These are phyloP conservation scores for Alloscopus bannaensis DNA, from an alignment of 2,888 invertebrate genomes.

Conservation along the genomic window DNA sequence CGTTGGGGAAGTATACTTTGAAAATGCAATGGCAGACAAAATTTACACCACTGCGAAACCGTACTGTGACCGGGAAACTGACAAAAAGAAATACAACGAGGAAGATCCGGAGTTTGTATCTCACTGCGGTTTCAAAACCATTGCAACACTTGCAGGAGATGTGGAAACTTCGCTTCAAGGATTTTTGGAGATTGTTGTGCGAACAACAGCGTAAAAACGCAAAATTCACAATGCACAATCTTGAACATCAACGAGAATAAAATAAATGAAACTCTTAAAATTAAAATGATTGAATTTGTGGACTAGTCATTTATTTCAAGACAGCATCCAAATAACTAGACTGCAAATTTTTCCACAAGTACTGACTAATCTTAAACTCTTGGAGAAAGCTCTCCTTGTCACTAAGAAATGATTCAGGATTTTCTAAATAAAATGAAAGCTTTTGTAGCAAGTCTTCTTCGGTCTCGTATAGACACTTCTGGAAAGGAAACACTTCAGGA, in stretches of 20 bases:
- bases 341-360: conserved; percentile 60
- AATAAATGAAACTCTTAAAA: no score
- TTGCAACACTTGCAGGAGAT: conserved; percentile 35
- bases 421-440: conserved; percentile 74
- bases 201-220: background rate
- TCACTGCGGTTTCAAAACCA: conserved; percentile 34
- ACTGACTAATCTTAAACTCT: conserved; percentile 41
- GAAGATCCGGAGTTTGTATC: conserved; percentile 32
- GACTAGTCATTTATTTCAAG: conserved; percentile 16
- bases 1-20: conserved; percentile 66
- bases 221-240: background rate
- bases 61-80: conserved; percentile 51
- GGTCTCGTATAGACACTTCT: conserved; percentile 80
- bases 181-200: conserved; percentile 18
- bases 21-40: conserved; percentile 56
- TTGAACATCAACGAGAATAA: background rate
- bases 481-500: conserved; percentile 82
- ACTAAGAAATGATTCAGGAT: conserved; percentile 33
- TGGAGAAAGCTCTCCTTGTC: conserved; percentile 28
- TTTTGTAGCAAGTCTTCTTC: conserved; percentile 79
- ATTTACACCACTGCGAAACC: conserved; percentile 47
- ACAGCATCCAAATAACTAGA: conserved; percentile 29
- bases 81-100: conserved; percentile 46
- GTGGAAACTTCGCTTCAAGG: conserved; percentile 8
- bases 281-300: background rate